phyloP scores from a whole-genome alignment of 2,113 vertebrate genomes.

The Parotia lawesii region DNA sequence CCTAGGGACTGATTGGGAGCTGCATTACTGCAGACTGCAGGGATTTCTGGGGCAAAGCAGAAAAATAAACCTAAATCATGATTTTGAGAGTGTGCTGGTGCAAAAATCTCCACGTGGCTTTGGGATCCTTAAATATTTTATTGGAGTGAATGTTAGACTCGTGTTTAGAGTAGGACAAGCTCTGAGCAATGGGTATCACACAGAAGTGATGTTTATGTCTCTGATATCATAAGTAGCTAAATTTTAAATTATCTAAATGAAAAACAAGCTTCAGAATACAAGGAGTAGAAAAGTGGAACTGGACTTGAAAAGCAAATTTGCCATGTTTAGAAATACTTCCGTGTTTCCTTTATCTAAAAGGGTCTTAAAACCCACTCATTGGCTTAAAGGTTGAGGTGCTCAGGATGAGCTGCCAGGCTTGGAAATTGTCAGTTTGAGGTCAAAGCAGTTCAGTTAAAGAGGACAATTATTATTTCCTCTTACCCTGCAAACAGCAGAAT shows the following conservation, averaged over 20 bases:
- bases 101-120: background rate
- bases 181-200: background rate
- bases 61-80: background rate
- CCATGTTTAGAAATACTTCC: background rate
- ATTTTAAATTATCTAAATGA: background rate
- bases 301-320: background rate
- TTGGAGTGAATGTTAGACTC: background rate
- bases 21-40: background rate
- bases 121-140: background rate
- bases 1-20: background rate
- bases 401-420: background rate
- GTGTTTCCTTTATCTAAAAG: background rate
- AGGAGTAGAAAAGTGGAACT: background rate
- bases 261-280: background rate
- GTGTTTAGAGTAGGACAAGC: background rate
- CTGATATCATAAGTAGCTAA: background rate
- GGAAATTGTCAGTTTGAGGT: background rate
- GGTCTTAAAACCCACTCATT: background rate
- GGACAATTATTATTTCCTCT: background rate
- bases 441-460: background rate
- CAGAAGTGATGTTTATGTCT: background rate
- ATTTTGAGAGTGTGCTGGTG: background rate
- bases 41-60: background rate
- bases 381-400: background rate
- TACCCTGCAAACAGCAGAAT: background rate